phyloP scores from a whole-genome alignment of 2,888 invertebrate species.

The Colostygia pectinataria region DNA sequence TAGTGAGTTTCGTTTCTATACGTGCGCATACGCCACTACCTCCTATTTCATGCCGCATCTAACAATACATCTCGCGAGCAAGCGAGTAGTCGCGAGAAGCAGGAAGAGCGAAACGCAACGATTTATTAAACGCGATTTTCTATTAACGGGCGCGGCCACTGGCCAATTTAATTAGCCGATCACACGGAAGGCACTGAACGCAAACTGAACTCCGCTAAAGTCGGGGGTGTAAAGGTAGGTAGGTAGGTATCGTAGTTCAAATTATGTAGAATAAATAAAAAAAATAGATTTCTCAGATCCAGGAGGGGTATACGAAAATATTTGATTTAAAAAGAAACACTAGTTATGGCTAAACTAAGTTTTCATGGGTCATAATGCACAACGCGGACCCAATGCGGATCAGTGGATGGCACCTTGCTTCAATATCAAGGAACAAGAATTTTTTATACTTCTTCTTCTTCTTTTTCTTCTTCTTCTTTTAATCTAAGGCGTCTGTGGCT shows the following conservation, averaged over 20 bases:
- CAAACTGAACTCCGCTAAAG: slow-evolving; percentile 40
- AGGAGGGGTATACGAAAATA: too few relatives aligned
- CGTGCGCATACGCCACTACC: not conserved
- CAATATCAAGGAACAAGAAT: too few relatives aligned
- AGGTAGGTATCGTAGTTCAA: not conserved
- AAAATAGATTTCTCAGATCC: too few relatives aligned
- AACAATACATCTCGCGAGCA: slow-evolving; percentile 28
- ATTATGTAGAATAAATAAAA: not conserved
- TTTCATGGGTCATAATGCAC: too few relatives aligned
- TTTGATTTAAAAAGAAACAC: too few relatives aligned
- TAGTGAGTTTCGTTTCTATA: slow-evolving; percentile 14
- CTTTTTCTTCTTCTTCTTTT: too few relatives aligned
- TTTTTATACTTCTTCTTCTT: too few relatives aligned
- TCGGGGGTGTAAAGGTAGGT: not conserved
- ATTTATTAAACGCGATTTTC: slow-evolving; percentile 70
- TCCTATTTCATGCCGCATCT: slow-evolving; percentile 23
- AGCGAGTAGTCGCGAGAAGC: slow-evolving; percentile 34
- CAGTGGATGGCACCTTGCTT: too few relatives aligned
- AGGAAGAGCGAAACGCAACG: slow-evolving; percentile 52
- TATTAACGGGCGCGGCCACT: slow-evolving; percentile 57
- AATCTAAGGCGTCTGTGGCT: too few relatives aligned
- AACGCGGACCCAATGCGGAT: too few relatives aligned
- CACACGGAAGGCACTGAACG: slow-evolving; percentile 70
- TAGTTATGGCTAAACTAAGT: too few relatives aligned
- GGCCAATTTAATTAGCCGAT: slow-evolving; percentile 73